Conservation (phyloP, 2,113 vertebrate genomes). For the Mesitornis unicolor region DNA sequence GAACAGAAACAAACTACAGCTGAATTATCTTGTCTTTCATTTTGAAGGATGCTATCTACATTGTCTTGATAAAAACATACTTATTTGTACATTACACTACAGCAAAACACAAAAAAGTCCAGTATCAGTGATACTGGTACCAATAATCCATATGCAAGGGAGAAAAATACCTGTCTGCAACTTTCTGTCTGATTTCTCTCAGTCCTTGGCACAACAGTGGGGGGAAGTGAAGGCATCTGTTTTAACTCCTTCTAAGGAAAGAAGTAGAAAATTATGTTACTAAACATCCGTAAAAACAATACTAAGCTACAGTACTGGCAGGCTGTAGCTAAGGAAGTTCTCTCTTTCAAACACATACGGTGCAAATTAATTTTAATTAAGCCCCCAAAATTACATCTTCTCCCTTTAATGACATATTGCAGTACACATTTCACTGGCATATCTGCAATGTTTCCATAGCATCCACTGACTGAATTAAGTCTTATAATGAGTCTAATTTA, state of each 20-base stretch:
- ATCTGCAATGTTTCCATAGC: neutral
- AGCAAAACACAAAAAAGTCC: neutral
- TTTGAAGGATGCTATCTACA: neutral
- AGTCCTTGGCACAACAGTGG: conserved; percentile 45
- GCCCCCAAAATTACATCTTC: neutral
- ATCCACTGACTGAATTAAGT: neutral
- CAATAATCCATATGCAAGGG: neutral
- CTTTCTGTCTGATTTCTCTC: conserved; percentile 66
- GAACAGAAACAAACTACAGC: neutral
- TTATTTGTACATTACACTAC: neutral
- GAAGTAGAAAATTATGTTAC: neutral
- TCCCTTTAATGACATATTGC: neutral
- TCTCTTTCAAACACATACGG: neutral
- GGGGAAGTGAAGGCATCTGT: conserved; percentile 22
- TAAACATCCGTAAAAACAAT: neutral
- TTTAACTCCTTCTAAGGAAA: conserved; percentile 51
- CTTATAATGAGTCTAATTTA: neutral
- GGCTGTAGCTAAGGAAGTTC: neutral
- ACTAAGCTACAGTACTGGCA: neutral
- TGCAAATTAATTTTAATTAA: neutral
- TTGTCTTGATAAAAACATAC: neutral
- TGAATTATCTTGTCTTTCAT: neutral
- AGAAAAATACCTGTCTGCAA: conserved; percentile 71
- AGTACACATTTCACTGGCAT: neutral
- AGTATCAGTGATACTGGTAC: neutral